Base-by-base conservation (phyloP, 2,797 vertebrate species). In the Gymnothorax javanicus region DNA sequence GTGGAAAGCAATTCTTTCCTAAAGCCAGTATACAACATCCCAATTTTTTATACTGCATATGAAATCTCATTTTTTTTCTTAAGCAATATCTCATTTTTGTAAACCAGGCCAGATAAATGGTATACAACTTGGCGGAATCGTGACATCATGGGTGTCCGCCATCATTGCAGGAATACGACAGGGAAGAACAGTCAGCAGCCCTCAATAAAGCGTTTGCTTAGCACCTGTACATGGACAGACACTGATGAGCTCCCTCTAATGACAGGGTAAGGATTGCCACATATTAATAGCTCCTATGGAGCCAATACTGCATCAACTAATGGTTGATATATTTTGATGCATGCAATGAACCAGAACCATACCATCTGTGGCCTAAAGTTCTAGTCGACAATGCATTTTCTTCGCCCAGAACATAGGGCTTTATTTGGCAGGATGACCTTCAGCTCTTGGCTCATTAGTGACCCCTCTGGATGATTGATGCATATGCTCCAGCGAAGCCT, bases 121-220 rank as follows among this genome's bases (percentile, higher is more conserved):
- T 43, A 43, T 43, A 43, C 33, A 43, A 43, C 33, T 91, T 93
- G 91, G 9, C 17, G 93, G 57, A 89, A 75, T 54, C 58, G 13
- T n/a, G 86, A 71, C 83, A 83, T 89, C 73, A 90, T 82, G 75
- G 84, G 84, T 90, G 62, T 91, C 82, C 90, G 79, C 58, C 92
- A 87, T 75, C 89, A 89, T 95, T 94, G 85, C 95, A 97, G 97
- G 96, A 96, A 91, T 86, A 88, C 96, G 89, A 89, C 96, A 82
- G 97, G 97, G 60, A 98, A 97, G 94, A 96, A 90, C 1, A 92
- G 94, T 59, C 94, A 89, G 12, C 97, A 97, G 5, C 97, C 97
- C 15, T 97, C 97, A 0, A 94, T 99, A 82, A 97, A 98, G 75
- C 96, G 97, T 13, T 97, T 97, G 93, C 94, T 98, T 91, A 98